Evolutionary conservation across 2,797 vertebrate genomes (phyloP).

Genomic region (Enteromius argenteus): DNA sequence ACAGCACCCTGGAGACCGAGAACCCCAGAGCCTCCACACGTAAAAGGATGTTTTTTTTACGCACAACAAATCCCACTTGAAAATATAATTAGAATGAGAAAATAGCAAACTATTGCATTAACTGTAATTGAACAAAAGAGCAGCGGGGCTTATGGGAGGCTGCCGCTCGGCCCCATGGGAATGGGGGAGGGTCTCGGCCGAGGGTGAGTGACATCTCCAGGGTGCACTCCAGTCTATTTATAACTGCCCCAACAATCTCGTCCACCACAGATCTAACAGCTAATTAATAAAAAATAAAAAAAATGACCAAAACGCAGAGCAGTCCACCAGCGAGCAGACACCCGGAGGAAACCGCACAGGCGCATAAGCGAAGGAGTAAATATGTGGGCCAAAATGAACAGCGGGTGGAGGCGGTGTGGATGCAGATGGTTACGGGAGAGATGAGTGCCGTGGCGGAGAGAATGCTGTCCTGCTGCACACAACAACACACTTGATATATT

Average conservation of each 20-base stretch:
- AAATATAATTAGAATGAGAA: slow-evolving; percentile 98
- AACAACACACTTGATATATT: slow-evolving; percentile 91
- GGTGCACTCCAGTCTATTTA: slow-evolving; percentile 94
- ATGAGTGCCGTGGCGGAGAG: slow-evolving; percentile 62
- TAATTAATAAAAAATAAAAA: slow-evolving; percentile 93
- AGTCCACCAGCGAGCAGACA: slow-evolving; percentile 58
- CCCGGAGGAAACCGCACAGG: slow-evolving; percentile 34
- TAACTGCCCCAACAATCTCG: slow-evolving; percentile 86
- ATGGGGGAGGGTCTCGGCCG: slow-evolving; percentile 89
- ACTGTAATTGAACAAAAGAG: slow-evolving; percentile 99
- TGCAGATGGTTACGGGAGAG: slow-evolving; percentile 32
- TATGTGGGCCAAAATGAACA: slow-evolving; percentile 34
- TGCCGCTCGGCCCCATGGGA: slow-evolving; percentile 91
- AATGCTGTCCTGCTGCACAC: slow-evolving; percentile 80
- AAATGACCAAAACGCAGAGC: slow-evolving; percentile 57
- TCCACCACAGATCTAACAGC: slow-evolving; percentile 90
- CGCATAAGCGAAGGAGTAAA: slow-evolving; percentile 19
- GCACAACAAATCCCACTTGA: slow-evolving; percentile 96
- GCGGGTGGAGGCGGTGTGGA: slow-evolving; percentile 35
- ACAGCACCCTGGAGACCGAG: slow-evolving; percentile 87
- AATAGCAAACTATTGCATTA: slow-evolving; percentile 98
- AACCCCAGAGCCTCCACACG: slow-evolving; percentile 84
- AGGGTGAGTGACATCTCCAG: slow-evolving; percentile 81
- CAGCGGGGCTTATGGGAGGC: slow-evolving; percentile 92
- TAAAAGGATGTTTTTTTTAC: slow-evolving; percentile 85